Conservation (phyloP, 92 coral and sea anemone genomes). For the Siderastrea radians region DNA sequence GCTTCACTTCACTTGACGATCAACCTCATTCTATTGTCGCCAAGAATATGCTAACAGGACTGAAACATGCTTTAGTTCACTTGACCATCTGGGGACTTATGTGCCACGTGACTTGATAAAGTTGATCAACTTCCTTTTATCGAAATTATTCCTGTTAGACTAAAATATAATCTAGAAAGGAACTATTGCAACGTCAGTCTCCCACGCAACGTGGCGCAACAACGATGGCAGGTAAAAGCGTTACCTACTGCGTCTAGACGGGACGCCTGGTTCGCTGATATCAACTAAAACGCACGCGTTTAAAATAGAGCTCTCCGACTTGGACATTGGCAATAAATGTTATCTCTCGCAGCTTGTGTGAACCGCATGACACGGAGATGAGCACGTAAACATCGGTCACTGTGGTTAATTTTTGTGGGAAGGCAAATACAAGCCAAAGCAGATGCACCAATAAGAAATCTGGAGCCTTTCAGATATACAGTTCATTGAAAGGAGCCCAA, state of each 20-base stretch:
- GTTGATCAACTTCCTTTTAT: neutral
- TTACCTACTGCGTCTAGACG: slow-evolving; percentile 19
- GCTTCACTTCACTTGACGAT: too few species aligned
- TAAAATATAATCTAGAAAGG: neutral
- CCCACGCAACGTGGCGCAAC: neutral
- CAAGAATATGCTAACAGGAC: too few species aligned
- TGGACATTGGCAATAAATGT: slow-evolving; percentile 6
- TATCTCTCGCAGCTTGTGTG: slow-evolving; percentile 47
- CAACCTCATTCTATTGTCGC: too few species aligned
- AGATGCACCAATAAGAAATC: neutral
- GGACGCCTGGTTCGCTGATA: neutral
- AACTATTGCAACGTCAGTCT: neutral
- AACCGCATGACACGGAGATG: slow-evolving; percentile 25
- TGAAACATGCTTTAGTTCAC: too few species aligned
- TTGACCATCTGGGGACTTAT: too few species aligned
- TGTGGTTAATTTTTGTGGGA: slow-evolving; percentile 29
- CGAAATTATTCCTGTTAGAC: too few species aligned
- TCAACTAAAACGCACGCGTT: slow-evolving; percentile 1
- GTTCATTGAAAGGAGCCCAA: neutral
- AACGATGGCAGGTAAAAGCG: neutral
- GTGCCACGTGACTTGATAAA: too few species aligned
- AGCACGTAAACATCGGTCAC: slow-evolving; percentile 29
- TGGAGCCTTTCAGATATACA: neutral
- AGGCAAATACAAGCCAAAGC: neutral
- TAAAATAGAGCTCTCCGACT: slow-evolving; percentile 23